phyloP scores from a whole-genome alignment of 2,888 invertebrate species.

The Schrankia costaestrigalis region DNA sequence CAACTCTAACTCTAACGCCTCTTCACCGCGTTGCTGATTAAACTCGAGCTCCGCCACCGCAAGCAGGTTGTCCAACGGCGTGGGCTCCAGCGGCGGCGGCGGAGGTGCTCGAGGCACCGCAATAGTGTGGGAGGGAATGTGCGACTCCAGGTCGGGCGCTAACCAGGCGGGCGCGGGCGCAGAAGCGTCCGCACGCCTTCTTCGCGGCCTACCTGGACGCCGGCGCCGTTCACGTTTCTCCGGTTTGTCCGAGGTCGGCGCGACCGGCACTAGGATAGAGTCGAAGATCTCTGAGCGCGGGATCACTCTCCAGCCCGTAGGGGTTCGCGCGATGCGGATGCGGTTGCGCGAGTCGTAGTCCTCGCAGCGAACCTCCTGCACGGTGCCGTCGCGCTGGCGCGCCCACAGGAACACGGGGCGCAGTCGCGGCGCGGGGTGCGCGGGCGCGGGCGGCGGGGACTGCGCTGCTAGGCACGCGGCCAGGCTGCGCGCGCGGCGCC shows the following conservation, averaged over 20 bases:
- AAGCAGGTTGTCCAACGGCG: constrained; percentile 82
- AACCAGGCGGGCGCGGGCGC: constrained; percentile 46
- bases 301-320: constrained; percentile 90
- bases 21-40: constrained; percentile 77
- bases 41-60: constrained; percentile 84
- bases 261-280: constrained; percentile 62
- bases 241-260: constrained; percentile 38
- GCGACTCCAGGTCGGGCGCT: constrained; percentile 81
- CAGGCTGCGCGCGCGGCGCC: constrained; percentile 69
- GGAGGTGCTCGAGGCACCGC: constrained; percentile 65
- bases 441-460: constrained; percentile 76
- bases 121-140: constrained; percentile 82
- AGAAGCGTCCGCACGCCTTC: constrained; percentile 36
- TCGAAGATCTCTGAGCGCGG: constrained; percentile 86
- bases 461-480: constrained; percentile 47
- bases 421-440: constrained; percentile 82
- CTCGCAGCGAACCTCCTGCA: constrained; percentile 92
- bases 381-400: constrained; percentile 88
- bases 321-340: constrained; percentile 89
- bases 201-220: constrained; percentile 35
- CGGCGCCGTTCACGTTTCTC: constrained; percentile 41
- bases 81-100: constrained; percentile 58
- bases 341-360: constrained; percentile 93
- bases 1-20: constrained; percentile 51
- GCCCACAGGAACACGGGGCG: constrained; percentile 94